Conservation (phyloP, 2,113 vertebrate species). For the Oncorhynchus nerka region DNA sequence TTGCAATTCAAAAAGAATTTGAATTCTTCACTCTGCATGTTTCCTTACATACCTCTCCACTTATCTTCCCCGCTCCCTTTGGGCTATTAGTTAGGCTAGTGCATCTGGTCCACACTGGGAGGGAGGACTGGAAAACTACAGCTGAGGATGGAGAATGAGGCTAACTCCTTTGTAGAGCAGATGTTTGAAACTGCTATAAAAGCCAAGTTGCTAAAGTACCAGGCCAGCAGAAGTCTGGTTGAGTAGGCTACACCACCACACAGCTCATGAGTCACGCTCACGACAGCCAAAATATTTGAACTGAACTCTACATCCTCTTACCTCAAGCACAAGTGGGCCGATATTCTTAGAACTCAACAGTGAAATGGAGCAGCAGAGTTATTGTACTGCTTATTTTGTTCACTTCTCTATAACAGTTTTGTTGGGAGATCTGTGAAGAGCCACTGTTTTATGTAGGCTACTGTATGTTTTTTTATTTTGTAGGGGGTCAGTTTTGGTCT, state of each 20-base stretch:
- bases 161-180: conserved; percentile 2
- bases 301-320: conserved; percentile 25
- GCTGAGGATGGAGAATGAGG: not conserved
- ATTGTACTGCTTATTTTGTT: not conserved
- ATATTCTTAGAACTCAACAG: conserved; percentile 15
- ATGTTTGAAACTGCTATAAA: conserved; percentile 15
- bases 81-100: conserved; percentile 26
- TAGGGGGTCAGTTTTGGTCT: no score
- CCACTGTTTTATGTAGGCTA: not conserved
- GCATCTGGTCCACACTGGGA: conserved; percentile 30
- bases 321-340: conserved; percentile 6
- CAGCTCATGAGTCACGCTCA: conserved; percentile 26
- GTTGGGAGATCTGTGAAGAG: not conserved
- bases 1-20: conserved; percentile 51
- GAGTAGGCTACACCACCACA: not conserved
- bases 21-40: conserved; percentile 34
- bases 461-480: not conserved
- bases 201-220: not conserved
- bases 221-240: not conserved
- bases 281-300: conserved; percentile 23
- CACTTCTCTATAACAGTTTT: not conserved
- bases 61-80: conserved; percentile 9
- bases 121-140: conserved; percentile 20
- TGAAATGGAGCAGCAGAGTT: not conserved
- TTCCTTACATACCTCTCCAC: conserved; percentile 15